Conservation (phyloP, 2,797 vertebrate species). For the Gila robusta region DNA sequence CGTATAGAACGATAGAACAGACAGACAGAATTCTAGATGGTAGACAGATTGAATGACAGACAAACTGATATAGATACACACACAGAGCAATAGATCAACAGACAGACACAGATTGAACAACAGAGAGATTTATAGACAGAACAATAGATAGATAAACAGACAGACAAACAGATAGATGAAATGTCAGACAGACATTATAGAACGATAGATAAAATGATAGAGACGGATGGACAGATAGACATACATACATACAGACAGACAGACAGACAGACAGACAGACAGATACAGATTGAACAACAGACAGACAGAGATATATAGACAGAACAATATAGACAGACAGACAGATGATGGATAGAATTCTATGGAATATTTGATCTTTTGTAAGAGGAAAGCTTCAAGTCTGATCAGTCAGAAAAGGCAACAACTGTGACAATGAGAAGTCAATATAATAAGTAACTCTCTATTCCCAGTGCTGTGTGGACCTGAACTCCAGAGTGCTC, state of each 20-base stretch:
- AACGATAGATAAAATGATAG: neutral
- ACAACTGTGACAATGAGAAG: neutral
- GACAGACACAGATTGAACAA: neutral
- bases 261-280: neutral
- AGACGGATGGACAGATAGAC: neutral
- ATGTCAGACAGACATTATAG: neutral
- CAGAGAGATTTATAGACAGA: neutral
- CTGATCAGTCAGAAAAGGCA: neutral
- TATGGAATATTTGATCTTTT: neutral
- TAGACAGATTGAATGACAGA: neutral
- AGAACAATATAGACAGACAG: neutral
- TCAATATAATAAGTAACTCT: neutral
- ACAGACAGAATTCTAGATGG: neutral
- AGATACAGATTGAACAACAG: neutral
- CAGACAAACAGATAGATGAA: rapidly evolving
- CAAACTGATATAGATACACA: neutral
- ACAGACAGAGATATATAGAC: neutral
- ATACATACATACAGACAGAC: neutral
- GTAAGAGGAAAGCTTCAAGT: neutral
- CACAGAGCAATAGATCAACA: neutral
- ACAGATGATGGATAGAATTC: neutral
- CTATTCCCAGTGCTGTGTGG: conserved; percentile 86
- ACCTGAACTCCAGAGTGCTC: conserved; percentile 85
- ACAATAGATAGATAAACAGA: neutral
- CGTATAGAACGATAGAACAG: no score